phyloP scores from a whole-genome alignment of 2,113 vertebrate species.

The Oriolus oriolus region DNA sequence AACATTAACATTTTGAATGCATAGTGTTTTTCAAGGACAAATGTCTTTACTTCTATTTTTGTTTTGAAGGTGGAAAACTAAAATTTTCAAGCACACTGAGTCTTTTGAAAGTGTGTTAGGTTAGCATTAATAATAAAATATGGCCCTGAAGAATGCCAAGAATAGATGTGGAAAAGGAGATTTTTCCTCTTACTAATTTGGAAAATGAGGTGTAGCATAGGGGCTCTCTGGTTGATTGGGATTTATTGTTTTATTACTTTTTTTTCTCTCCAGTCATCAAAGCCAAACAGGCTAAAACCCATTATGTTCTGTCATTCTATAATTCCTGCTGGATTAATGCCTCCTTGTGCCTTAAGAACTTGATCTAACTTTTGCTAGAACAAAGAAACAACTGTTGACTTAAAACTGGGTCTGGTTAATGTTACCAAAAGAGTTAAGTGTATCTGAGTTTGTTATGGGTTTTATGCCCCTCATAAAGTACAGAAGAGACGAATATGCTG shows the following conservation, averaged over 20 bases:
- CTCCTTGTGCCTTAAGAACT: background rate
- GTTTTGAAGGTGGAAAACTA: background rate
- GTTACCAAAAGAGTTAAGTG: background rate
- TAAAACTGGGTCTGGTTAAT: background rate
- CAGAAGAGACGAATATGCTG: background rate
- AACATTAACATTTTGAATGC: background rate
- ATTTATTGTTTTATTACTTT: background rate
- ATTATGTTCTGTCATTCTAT: background rate
- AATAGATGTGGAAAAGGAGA: background rate
- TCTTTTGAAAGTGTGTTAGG: background rate
- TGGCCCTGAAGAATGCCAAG: background rate
- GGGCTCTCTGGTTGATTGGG: background rate
- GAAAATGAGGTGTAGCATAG: background rate
- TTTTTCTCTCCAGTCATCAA: background rate
- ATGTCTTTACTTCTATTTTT: background rate
- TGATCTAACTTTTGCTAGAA: background rate
- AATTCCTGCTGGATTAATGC: background rate
- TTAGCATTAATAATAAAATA: background rate
- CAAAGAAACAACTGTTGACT: background rate
- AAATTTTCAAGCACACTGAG: background rate
- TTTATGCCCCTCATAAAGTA: background rate
- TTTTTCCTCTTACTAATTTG: background rate
- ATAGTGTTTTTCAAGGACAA: background rate
- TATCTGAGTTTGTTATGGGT: background rate
- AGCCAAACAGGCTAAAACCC: background rate